phyloP scores from a whole-genome alignment of 92 coral and sea anemone species.

The Parazoanthus darwini region DNA sequence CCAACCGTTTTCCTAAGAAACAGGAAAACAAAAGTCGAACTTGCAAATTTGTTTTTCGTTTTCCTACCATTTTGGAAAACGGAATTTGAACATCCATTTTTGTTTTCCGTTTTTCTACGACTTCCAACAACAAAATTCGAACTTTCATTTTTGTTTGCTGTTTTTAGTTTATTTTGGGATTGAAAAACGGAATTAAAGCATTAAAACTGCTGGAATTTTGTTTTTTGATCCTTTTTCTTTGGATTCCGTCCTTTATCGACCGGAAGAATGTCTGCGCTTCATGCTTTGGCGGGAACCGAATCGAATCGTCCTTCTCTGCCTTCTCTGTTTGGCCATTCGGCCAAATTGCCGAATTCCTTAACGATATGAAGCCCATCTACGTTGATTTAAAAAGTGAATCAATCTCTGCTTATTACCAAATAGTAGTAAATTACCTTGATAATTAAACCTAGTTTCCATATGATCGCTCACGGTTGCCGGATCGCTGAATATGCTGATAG shows the following conservation, averaged over 20 bases:
- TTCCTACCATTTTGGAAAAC: neutral
- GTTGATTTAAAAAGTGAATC: no score
- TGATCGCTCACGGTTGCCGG: no score
- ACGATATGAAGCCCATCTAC: conserved; percentile 27
- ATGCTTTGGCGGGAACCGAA: no score
- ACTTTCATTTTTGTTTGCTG: neutral
- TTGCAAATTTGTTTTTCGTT: neutral
- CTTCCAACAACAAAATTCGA: neutral
- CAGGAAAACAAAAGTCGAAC: neutral
- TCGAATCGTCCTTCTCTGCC: conserved; percentile 42
- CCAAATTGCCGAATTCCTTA: conserved; percentile 13
- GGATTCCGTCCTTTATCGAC: conserved; percentile 1
- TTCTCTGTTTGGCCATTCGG: conserved; percentile 44
- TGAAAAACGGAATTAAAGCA: neutral
- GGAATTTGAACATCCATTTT: neutral
- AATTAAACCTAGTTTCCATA: no score
- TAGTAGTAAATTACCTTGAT: no score
- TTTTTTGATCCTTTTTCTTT: neutral
- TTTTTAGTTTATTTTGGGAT: neutral
- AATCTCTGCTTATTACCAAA: no score
- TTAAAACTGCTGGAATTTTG: neutral
- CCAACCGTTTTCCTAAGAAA: conserved; percentile 9
- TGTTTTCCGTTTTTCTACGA: neutral
- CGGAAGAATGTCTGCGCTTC: conserved; percentile 7
- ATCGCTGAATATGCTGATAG: no score